A percentile compares a stretch with the other conserved stretches of the same genome.
phyloP scores from a whole-genome alignment of 2,113 vertebrate species.

The Phainopepla nitens region DNA sequence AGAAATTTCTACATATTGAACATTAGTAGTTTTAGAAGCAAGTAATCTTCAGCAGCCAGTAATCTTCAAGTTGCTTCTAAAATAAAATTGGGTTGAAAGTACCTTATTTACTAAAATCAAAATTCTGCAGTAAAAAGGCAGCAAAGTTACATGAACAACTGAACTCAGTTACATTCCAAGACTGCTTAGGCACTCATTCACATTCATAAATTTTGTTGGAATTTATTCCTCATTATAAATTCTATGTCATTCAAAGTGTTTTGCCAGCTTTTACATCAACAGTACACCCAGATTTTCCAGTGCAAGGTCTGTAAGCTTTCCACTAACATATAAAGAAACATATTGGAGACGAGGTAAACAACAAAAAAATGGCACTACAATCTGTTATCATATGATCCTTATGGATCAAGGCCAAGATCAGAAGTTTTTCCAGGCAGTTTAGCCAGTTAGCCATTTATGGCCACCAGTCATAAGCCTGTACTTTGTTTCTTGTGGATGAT shows the following conservation, averaged over 20 bases:
- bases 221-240: neutral
- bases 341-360: neutral
- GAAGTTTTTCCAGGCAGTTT: neutral
- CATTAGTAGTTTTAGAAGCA: neutral
- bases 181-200: neutral
- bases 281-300: neutral
- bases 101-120: neutral
- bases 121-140: neutral
- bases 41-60: neutral
- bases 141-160: neutral
- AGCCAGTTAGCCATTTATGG: neutral
- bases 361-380: neutral
- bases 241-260: neutral
- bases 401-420: neutral
- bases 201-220: neutral
- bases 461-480: neutral
- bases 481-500: neutral
- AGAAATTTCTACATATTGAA: neutral
- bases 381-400: neutral
- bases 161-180: neutral
- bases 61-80: neutral
- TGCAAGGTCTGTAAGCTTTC: neutral
- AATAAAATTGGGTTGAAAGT: neutral
- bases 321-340: neutral
- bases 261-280: neutral